Conservation (phyloP, 64 coral and sea anemone genomes). For the Astreopora myriophthalma region DNA sequence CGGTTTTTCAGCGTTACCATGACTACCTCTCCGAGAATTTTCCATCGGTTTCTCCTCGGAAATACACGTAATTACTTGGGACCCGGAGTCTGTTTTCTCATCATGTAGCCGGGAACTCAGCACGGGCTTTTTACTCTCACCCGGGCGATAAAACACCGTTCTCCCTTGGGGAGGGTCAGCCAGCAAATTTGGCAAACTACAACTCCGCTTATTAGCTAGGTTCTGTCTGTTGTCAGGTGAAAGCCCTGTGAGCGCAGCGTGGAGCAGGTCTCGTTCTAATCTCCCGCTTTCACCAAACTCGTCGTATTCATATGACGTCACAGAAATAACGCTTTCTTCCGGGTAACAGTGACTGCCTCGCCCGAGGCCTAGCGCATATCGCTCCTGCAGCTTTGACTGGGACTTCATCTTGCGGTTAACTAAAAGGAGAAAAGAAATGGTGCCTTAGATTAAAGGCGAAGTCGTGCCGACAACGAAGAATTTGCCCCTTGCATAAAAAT, state of each 20-base stretch:
- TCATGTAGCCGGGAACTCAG: neutral
- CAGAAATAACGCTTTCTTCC: constrained; percentile 61
- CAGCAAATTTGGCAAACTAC: constrained; percentile 43
- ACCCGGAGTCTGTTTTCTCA: neutral
- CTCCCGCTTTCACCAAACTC: constrained; percentile 44
- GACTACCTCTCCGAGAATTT: neutral
- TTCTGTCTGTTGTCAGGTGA: neutral
- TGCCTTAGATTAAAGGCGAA: neutral
- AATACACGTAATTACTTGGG: neutral
- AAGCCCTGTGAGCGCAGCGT: neutral
- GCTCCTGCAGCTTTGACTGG: neutral
- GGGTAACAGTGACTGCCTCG: constrained; percentile 38
- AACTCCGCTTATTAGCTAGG: neutral
- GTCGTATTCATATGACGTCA: constrained; percentile 60
- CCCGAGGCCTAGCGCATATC: constrained; percentile 20
- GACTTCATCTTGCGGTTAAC: constrained; percentile 33
- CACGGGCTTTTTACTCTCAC: neutral
- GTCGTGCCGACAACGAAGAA: too few relatives aligned
- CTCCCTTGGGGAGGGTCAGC: neutral
- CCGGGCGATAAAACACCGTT: neutral
- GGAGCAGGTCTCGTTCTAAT: constrained; percentile 1
- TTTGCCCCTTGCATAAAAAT: neutral
- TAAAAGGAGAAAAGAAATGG: neutral
- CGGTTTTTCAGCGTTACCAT: neutral
- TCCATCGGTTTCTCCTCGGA: neutral